phyloP scores from a whole-genome alignment of 2,888 invertebrate species.

The Dione juno region DNA sequence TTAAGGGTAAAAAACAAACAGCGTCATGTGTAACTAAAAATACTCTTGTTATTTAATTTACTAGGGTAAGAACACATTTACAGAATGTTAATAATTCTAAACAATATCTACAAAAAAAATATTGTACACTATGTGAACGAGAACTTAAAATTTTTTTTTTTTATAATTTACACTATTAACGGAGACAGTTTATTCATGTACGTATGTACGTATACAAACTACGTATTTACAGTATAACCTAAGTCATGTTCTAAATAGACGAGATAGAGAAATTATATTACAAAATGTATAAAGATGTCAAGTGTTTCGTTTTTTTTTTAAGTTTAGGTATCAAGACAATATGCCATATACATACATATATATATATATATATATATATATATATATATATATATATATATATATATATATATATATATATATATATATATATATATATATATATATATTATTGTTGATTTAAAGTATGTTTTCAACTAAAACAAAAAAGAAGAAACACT shows the following conservation, averaged over 20 bases:
- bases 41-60: slow-evolving; percentile 84
- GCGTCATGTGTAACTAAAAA: slow-evolving; percentile 79
- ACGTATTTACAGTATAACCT: slow-evolving; percentile 75
- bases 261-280: slow-evolving; percentile 64
- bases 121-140: slow-evolving; percentile 82
- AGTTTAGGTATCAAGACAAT: background rate
- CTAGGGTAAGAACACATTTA: slow-evolving; percentile 84
- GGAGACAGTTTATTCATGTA: slow-evolving; percentile 79
- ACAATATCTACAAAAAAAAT: slow-evolving; percentile 81
- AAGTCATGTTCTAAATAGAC: slow-evolving; percentile 73
- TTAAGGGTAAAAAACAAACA: slow-evolving; percentile 59
- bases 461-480: no score
- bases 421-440: no score
- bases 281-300: slow-evolving; percentile 45
- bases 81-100: slow-evolving; percentile 82
- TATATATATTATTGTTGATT: no score
- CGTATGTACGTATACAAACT: slow-evolving; percentile 70
- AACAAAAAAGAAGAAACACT: slow-evolving; percentile 40
- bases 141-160: slow-evolving; percentile 74
- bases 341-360: background rate
- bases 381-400: no score
- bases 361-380: background rate
- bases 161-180: slow-evolving; percentile 79
- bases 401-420: no score
- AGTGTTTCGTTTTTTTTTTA: slow-evolving; percentile 30